Evolutionary conservation across 1,140 invertebrate genomes (phyloP).

Genomic region (Cataglyphis hispanica): DNA sequence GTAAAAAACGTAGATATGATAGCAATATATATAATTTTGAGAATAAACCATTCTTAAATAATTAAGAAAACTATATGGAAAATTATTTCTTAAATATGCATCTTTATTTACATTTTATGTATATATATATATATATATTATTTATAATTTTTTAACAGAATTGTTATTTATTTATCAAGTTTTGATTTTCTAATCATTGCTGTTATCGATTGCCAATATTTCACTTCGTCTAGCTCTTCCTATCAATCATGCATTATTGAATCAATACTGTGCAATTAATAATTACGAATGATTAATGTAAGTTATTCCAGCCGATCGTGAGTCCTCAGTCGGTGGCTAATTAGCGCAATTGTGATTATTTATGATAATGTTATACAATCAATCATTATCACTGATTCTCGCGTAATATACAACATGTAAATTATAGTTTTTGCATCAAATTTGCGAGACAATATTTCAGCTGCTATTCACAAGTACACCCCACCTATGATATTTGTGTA

Average conservation of each 20-base stretch:
- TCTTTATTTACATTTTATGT: background rate
- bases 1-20: background rate
- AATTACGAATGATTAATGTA: conserved; percentile 60
- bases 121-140: no score
- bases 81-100: background rate
- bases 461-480: no score
- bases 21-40: background rate
- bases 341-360: conserved; percentile 55
- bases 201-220: conserved; percentile 15
- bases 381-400: conserved; percentile 55
- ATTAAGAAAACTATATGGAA: background rate
- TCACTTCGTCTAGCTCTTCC: conserved; percentile 34
- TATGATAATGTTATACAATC: conserved; percentile 57
- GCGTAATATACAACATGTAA: conserved; percentile 33
- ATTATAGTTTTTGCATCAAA: conserved; percentile 41
- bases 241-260: conserved; percentile 56
- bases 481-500: conserved; percentile 19
- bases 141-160: background rate
- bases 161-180: background rate
- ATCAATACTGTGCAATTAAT: conserved; percentile 55
- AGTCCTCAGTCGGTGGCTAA: conserved; percentile 30
- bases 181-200: background rate
- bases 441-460: conserved; percentile 18
- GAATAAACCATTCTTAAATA: background rate
- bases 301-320: conserved; percentile 47